A percentile compares a stretch with the other conserved stretches of the same genome.
Conservation (phyloP, 2,888 invertebrate genomes). For the Molanna angustata region DNA sequence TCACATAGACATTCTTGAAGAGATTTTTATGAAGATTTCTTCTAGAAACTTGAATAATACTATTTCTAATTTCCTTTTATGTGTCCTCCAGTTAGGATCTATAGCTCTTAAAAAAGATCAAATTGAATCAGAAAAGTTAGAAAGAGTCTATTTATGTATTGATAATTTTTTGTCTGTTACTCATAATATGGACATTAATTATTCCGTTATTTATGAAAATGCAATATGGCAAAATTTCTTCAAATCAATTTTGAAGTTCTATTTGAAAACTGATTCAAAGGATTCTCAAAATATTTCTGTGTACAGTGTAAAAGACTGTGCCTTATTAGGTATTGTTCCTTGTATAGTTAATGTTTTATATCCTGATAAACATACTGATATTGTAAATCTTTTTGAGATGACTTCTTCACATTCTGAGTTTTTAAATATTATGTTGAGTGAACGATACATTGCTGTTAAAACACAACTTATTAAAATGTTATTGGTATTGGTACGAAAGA, state of each 20-base stretch:
- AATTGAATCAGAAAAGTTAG: constrained; percentile 5
- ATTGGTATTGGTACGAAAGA: constrained; percentile 59
- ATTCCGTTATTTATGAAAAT: constrained; percentile 47
- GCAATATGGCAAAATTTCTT: constrained; percentile 59
- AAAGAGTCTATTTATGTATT: constrained; percentile 35
- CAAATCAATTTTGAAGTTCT: constrained; percentile 64
- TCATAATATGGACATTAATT: constrained; percentile 38
- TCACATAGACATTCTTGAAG: constrained; percentile 56
- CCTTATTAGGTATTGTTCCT: constrained; percentile 55
- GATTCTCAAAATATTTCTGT: constrained; percentile 4
- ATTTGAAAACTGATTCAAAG: constrained; percentile 47
- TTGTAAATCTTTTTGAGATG: constrained; percentile 67
- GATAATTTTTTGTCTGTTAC: constrained; percentile 25
- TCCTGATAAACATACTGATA: constrained; percentile 45
- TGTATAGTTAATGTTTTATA: constrained; percentile 58
- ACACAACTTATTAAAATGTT: constrained; percentile 65
- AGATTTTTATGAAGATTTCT: constrained; percentile 51
- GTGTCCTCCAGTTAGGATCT: constrained; percentile 54
- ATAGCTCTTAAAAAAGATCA: constrained; percentile 48
- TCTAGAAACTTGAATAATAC: constrained; percentile 4
- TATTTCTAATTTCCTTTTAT: constrained; percentile 49
- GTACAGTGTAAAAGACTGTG: constrained; percentile 22
- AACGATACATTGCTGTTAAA: constrained; percentile 51
- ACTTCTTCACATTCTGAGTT: constrained; percentile 75
- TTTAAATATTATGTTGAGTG: constrained; percentile 63